Percentiles rank a stretch among this genome's conserved stretches.
These are phyloP conservation scores for Pholis gunnellus DNA, from an alignment of 2,113 vertebrate species.

Conservation along the genomic window DNA sequence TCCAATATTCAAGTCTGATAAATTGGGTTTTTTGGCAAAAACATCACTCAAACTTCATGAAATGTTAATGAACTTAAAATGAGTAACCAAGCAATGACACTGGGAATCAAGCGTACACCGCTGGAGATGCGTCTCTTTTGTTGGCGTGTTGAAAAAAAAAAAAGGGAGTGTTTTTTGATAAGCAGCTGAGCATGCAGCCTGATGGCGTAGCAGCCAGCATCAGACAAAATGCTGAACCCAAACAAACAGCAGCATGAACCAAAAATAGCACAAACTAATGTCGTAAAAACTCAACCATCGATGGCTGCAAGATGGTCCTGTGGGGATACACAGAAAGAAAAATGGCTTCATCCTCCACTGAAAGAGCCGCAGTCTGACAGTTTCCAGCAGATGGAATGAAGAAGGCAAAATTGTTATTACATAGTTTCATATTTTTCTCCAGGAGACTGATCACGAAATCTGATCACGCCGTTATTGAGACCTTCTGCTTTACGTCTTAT, in stretches of 20 bases:
- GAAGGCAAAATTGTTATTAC: neutral
- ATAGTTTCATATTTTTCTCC: neutral
- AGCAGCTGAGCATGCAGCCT: slow-evolving; percentile 7
- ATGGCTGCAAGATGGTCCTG: slow-evolving; percentile 10
- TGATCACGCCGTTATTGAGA: neutral
- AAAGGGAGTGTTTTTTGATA: neutral
- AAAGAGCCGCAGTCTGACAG: neutral
- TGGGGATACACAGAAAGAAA: slow-evolving; percentile 26
- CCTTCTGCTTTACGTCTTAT: neutral
- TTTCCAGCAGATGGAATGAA: neutral
- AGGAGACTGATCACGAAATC: neutral
- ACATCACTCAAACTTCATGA: neutral
- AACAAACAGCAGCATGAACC: slow-evolving; percentile 39
- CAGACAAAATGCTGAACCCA: slow-evolving; percentile 20
- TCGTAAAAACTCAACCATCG: slow-evolving; percentile 14
- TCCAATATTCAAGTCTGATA: neutral
- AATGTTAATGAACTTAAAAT: neutral
- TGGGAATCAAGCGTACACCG: neutral
- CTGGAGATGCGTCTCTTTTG: neutral
- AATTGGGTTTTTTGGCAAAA: neutral
- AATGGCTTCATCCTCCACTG: neutral
- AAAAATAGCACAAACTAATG: slow-evolving; percentile 53
- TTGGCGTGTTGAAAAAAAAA: neutral
- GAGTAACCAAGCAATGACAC: neutral
- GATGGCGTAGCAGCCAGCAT: slow-evolving; percentile 22